Percentiles rank a stretch among this genome's conserved stretches.
phyloP scores from a whole-genome alignment of 2,797 vertebrate genomes.

The Perodicticus potto region DNA sequence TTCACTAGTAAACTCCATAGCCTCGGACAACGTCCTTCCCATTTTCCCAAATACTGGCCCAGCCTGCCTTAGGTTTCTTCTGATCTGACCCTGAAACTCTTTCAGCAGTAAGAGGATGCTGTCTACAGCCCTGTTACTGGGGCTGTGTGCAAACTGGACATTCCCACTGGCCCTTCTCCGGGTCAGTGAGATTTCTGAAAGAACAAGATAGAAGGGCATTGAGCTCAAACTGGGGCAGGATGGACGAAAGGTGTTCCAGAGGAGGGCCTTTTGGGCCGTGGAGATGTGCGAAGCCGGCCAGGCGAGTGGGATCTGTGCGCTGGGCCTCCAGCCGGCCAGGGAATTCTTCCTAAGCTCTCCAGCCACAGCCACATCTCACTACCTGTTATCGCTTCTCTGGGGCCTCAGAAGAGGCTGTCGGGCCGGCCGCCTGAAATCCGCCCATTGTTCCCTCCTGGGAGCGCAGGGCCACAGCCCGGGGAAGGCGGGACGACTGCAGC shows the following conservation, averaged over 20 bases:
- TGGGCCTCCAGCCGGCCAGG: not conserved
- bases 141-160: not conserved
- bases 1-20: not conserved
- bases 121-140: not conserved
- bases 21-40: not conserved
- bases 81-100: not conserved
- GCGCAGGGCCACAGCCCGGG: accelerated
- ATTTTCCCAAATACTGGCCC: not conserved
- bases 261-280: not conserved
- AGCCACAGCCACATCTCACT: not conserved
- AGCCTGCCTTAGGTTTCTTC: not conserved
- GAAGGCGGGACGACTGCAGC: accelerated
- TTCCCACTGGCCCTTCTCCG: not conserved
- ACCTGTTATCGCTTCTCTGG: not conserved
- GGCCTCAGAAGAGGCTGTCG: not conserved
- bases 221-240: not conserved
- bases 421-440: not conserved
- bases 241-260: accelerated
- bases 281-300: accelerated
- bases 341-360: too few relatives aligned
- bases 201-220: not conserved
- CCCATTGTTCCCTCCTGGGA: not conserved
- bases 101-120: accelerated
- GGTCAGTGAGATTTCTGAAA: not conserved
- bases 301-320: too few relatives aligned